Base-by-base conservation (phyloP, 2,797 vertebrate species). In the Tamandua tetradactyla region DNA sequence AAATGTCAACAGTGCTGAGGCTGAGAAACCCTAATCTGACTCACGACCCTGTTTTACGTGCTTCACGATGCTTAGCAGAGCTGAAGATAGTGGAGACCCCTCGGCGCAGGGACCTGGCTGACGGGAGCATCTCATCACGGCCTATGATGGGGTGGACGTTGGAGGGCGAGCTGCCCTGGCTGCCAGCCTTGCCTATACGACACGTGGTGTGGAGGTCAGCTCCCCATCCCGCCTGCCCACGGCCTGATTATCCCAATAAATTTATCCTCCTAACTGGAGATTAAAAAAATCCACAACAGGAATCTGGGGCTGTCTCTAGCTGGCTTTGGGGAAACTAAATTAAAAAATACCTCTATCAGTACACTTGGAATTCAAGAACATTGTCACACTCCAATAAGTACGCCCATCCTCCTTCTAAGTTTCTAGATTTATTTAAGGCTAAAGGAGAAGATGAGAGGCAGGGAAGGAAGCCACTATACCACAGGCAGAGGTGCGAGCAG, bases 141-240 rank as follows among this genome's bases (percentile, higher is more conserved):
- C 35, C 71, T 52, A 15, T 12, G 15, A 20, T 10, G 35, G 64
- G n/a, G 79, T 40, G 82, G 78, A 91, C 66, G 1, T 37, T 11
- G 44, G 83, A 35, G 35, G 74, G 74, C 52, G 35, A 0, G 35
- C 6, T 13, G 1, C 57, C 66, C 40, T 37, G 4, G 64, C 37
- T 40, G n/a, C 42, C 4, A 0, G 55, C 32, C 42, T 62, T 18
- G 3, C 20, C 27, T 5, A 2, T 11, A 2, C 4, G 0, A 17
- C 1, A 0, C 5, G 55, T 11, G 2, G 44, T 3, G 22, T 1
- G 12, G n/a, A 42, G 49, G 64, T 12, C 1, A 47, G 62, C 83
- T 64, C 37, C 62, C 18, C 6, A 0, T 13, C 40, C 49, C 17
- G 9, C 42, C 64, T 59, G 18, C 23, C 66, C 27, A 23, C 10